Percentiles rank a stretch among this genome's conserved stretches.
Conservation (phyloP, 2,113 vertebrate genomes). For the Callorhinus ursinus region DNA sequence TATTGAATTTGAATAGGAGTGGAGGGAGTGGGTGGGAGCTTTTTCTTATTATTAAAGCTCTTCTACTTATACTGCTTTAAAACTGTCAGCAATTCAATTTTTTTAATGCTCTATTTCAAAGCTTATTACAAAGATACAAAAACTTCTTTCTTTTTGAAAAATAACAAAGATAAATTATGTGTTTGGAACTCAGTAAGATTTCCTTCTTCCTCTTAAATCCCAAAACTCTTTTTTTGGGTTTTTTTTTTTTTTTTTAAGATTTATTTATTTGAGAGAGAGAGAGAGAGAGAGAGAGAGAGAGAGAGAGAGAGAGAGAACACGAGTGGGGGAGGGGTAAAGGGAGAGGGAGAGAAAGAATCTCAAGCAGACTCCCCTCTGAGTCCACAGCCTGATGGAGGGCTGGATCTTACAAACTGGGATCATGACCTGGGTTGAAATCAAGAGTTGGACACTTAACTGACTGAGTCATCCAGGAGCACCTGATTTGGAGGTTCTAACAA, state of each 20-base stretch:
- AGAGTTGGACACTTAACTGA: neutral
- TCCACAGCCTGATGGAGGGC: neutral
- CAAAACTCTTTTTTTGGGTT: neutral
- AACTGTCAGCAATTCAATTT: neutral
- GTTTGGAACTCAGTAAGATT: neutral
- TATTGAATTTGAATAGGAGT: constrained; percentile 5
- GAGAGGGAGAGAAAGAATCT: neutral
- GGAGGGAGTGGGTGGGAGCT: neutral
- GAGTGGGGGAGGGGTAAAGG: neutral
- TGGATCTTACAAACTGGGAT: neutral
- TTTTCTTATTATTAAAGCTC: neutral
- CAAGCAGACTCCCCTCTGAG: neutral
- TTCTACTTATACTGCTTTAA: constrained; percentile 14
- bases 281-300: neutral
- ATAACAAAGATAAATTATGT: neutral
- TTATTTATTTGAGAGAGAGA: neutral
- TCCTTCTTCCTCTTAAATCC: neutral
- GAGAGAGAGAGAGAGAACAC: neutral
- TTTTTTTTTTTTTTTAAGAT: neutral
- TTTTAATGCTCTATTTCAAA: neutral
- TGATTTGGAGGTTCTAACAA: neutral
- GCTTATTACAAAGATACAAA: neutral
- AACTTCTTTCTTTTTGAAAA: neutral
- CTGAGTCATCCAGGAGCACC: neutral
- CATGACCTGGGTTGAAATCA: neutral